These are phyloP conservation scores for Hypomecis atomaria DNA, from an alignment of 2,888 invertebrate genomes.

Conservation along the genomic window DNA sequence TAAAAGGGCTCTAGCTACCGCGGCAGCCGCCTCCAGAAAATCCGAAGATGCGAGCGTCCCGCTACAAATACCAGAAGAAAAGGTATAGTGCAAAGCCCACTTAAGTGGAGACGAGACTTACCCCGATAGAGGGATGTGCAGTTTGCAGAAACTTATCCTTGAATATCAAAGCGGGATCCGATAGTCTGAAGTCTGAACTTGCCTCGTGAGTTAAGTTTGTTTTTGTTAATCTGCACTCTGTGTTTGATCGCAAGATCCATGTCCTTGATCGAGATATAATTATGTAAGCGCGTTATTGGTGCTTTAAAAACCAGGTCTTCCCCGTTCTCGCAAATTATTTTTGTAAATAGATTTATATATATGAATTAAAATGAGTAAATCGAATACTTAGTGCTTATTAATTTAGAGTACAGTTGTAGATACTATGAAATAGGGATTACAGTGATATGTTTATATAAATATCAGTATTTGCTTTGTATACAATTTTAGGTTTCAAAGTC, in stretches of 20 bases:
- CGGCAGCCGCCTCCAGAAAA: slow-evolving; percentile 61
- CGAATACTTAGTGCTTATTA: slow-evolving; percentile 20
- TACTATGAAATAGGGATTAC: slow-evolving; percentile 12
- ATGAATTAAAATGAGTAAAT: slow-evolving; percentile 3
- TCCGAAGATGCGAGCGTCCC: slow-evolving; percentile 71
- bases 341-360: slow-evolving; percentile 24
- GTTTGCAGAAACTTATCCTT: slow-evolving; percentile 25
- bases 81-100: slow-evolving; percentile 58
- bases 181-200: neutral
- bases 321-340: slow-evolving; percentile 12
- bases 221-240: slow-evolving; percentile 8
- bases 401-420: slow-evolving; percentile 21
- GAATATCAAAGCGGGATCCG: neutral
- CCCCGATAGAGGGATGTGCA: slow-evolving; percentile 7
- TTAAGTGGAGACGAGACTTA: slow-evolving; percentile 8
- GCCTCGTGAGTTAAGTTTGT: slow-evolving; percentile 4
- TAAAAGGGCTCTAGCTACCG: slow-evolving; percentile 65
- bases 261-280: too few relatives aligned
- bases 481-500: neutral
- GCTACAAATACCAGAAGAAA: slow-evolving; percentile 72
- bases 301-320: slow-evolving; percentile 14
- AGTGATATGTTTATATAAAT: slow-evolving; percentile 8
- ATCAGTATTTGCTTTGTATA: slow-evolving; percentile 23
- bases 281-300: slow-evolving; percentile 14
- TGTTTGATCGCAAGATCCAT: slow-evolving; percentile 4